Conservation (phyloP, 2,888 invertebrate genomes). For the Sarcophaga subvicina region DNA sequence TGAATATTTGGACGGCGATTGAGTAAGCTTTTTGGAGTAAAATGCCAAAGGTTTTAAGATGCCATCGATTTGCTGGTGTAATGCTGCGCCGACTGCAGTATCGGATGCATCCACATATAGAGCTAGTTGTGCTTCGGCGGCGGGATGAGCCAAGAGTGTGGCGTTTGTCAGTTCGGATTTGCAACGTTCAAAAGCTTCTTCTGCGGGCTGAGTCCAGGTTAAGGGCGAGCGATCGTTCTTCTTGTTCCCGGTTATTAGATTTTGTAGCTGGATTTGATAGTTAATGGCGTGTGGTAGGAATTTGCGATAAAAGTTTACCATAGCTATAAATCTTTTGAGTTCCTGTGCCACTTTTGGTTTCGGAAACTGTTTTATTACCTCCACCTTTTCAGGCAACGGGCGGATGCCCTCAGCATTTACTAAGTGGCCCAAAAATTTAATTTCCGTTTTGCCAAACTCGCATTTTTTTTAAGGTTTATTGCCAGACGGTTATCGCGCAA, state of each 20-base stretch:
- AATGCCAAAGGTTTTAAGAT: slow-evolving; percentile 51
- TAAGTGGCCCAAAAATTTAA: slow-evolving; percentile 55
- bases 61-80: slow-evolving; percentile 54
- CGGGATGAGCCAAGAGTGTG: slow-evolving; percentile 45
- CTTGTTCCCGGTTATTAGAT: no score
- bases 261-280: slow-evolving; percentile 33
- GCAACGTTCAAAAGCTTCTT: slow-evolving; percentile 41
- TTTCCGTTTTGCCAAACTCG: slow-evolving; percentile 38
- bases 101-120: slow-evolving; percentile 60
- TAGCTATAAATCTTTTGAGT: no score
- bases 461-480: slow-evolving; percentile 55
- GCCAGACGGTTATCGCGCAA: slow-evolving; percentile 14
- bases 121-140: slow-evolving; percentile 18
- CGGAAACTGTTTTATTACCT: slow-evolving; percentile 35
- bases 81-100: background rate
- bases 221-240: slow-evolving; percentile 5
- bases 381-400: slow-evolving; percentile 54
- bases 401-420: slow-evolving; percentile 58
- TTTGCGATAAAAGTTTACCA: slow-evolving; percentile 64
- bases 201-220: slow-evolving; percentile 37
- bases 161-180: slow-evolving; percentile 49
- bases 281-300: slow-evolving; percentile 46
- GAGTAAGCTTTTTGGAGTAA: slow-evolving; percentile 58
- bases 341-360: no score
- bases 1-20: background rate